These are phyloP conservation scores for Beroe ovata DNA, from an alignment of 37 sponge, comb jelly and placozoan species.

Conservation along the genomic window DNA sequence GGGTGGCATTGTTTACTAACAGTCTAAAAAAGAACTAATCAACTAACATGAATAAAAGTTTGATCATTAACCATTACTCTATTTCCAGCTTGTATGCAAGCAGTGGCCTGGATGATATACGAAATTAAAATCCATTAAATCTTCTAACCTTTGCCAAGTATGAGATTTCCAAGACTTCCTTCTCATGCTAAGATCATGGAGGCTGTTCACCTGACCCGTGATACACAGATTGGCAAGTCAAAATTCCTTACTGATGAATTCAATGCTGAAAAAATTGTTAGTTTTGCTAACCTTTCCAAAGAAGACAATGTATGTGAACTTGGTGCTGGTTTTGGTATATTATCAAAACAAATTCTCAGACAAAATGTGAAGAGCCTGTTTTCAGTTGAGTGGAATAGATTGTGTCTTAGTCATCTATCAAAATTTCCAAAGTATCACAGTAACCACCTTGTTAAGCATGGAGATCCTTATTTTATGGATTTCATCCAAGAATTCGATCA, in stretches of 20 bases:
- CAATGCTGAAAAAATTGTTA: background rate
- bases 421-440: constrained; percentile 4
- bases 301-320: constrained; percentile 10
- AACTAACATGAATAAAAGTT: too few species aligned
- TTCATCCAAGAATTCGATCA: background rate
- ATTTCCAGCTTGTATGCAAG: too few species aligned
- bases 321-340: constrained; percentile 34
- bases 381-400: constrained; percentile 22
- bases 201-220: background rate
- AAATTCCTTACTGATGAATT: background rate
- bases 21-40: too few species aligned
- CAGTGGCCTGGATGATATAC: too few species aligned
- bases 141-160: too few species aligned
- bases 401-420: background rate
- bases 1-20: too few species aligned
- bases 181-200: background rate
- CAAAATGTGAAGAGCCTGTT: constrained; percentile 6
- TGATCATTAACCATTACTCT: too few species aligned
- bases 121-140: too few species aligned
- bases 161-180: constrained; percentile 3
- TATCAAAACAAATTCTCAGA: constrained; percentile 9
- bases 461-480: background rate
- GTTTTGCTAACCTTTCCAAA: background rate
- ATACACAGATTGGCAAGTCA: background rate
- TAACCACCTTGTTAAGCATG: background rate